Conservation (phyloP, 2,888 invertebrate species). For the Odontomyia ornata region DNA sequence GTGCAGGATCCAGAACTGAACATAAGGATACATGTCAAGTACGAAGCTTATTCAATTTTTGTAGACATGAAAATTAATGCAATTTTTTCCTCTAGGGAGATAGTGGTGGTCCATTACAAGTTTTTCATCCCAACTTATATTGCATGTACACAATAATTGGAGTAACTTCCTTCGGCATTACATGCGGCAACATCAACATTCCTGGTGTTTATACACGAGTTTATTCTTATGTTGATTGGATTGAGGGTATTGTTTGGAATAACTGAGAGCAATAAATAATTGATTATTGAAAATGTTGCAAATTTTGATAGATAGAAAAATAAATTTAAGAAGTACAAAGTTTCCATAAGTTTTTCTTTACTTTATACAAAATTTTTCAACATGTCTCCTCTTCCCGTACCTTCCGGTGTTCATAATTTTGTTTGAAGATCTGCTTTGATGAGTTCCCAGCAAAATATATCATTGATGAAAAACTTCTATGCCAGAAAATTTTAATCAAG, state of each 20-base stretch:
- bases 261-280: background rate
- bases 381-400: no score
- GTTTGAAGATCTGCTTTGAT: no score
- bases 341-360: no score
- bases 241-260: slow-evolving; percentile 67
- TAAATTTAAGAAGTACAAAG: no score
- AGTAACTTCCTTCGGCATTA: slow-evolving; percentile 62
- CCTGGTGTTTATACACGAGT: slow-evolving; percentile 69
- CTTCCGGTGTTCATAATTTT: no score
- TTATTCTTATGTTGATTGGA: slow-evolving; percentile 66
- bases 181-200: slow-evolving; percentile 58
- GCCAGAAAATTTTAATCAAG: no score
- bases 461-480: no score
- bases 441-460: no score
- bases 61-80: background rate
- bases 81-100: slow-evolving; percentile 62
- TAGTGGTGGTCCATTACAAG: slow-evolving; percentile 68
- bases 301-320: no score
- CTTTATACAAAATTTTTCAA: no score
- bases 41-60: background rate
- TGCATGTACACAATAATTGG: slow-evolving; percentile 64
- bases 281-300: no score
- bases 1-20: slow-evolving; percentile 44
- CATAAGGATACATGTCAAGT: slow-evolving; percentile 45
- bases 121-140: slow-evolving; percentile 52